Evolutionary conservation across 1,140 invertebrate species (phyloP).

Genomic region (Caerostris darwini): DNA sequence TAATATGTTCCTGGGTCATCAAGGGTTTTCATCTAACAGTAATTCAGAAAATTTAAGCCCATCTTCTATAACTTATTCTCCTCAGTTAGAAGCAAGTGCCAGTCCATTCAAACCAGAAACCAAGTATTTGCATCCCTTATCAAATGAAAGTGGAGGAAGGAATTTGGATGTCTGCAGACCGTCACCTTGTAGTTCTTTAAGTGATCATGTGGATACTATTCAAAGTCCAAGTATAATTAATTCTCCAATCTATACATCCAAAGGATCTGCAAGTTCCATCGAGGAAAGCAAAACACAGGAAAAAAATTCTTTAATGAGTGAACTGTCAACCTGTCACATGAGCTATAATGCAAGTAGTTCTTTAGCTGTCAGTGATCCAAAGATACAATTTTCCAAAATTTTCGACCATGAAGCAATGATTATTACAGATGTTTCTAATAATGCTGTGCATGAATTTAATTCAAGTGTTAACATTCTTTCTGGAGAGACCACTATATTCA

Average conservation of each 20-base stretch:
- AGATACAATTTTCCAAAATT: background rate
- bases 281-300: background rate
- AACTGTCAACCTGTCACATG: background rate
- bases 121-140: background rate
- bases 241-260: background rate
- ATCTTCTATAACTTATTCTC: slow-evolving; percentile 6
- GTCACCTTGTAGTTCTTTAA: background rate
- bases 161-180: background rate
- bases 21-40: background rate
- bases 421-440: background rate
- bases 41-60: background rate
- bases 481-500: background rate
- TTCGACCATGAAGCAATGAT: background rate
- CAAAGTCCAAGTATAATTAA: background rate
- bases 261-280: background rate
- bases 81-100: background rate
- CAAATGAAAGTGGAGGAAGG: background rate
- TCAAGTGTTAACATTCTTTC: background rate
- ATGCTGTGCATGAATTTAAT: background rate
- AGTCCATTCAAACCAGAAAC: background rate
- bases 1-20: background rate
- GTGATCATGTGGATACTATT: background rate
- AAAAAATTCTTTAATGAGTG: background rate
- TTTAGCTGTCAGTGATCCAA: background rate
- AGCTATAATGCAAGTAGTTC: background rate